phyloP scores from a whole-genome alignment of 2,888 invertebrate species.

The Diaprepes abbreviatus region DNA sequence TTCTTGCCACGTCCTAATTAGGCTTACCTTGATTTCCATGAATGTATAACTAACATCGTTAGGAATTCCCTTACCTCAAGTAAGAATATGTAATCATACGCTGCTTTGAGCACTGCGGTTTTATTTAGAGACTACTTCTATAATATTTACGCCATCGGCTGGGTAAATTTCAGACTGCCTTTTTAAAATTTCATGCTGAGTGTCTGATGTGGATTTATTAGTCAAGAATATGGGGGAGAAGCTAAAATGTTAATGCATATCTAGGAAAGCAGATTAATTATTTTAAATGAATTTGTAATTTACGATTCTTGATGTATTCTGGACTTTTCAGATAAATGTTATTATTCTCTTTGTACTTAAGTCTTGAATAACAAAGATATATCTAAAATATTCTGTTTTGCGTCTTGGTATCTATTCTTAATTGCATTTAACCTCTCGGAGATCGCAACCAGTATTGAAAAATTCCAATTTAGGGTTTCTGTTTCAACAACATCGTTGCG shows the following conservation, averaged over 20 bases:
- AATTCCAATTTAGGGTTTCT: too few relatives aligned
- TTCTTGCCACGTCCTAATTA: too few relatives aligned
- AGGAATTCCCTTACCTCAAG: slow-evolving; percentile 10
- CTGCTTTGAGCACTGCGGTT: slow-evolving; percentile 11
- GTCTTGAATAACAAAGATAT: too few relatives aligned
- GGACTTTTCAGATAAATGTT: too few relatives aligned
- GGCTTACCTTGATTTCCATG: not conserved
- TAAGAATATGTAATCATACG: slow-evolving; percentile 12
- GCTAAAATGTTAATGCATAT: slow-evolving; percentile 1
- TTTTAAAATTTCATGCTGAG: slow-evolving; percentile 17
- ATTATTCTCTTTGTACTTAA: too few relatives aligned
- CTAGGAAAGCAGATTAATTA: not conserved
- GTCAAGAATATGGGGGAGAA: not conserved
- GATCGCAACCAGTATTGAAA: too few relatives aligned
- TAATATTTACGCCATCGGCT: slow-evolving; percentile 12
- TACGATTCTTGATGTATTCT: not conserved
- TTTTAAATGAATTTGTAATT: not conserved
- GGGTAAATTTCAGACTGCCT: slow-evolving; percentile 15
- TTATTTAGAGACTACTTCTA: slow-evolving; percentile 9
- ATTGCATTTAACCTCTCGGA: too few relatives aligned
- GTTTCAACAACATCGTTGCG: too few relatives aligned
- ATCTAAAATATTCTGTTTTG: too few relatives aligned
- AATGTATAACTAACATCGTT: not conserved
- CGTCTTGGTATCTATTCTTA: too few relatives aligned
- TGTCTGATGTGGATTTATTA: slow-evolving; percentile 29